Evolutionary conservation across 2,888 invertebrate genomes (phyloP), one percentile per base, ranked within the genome.

Genomic region (Napeogenes inachia): DNA sequence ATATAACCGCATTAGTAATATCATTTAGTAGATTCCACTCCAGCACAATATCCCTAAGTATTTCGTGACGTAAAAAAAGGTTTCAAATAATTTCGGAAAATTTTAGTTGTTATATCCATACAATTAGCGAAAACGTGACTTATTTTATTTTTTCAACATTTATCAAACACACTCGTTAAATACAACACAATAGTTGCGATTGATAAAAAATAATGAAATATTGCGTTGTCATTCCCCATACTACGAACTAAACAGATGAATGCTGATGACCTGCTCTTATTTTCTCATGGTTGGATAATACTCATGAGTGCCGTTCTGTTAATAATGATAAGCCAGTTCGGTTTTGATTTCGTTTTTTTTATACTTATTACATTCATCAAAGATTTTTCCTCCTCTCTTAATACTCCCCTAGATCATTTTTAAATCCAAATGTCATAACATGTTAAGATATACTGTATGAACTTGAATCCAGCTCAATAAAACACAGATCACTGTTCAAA

Each of bases 161-260:
- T 72, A 74, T 74, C 71, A 73, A 70, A 67, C 61, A 66, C 65
- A 65, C 68, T 70, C 68, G 73, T 71, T 72, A 70, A 71, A 69
- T 70, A 66, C 68, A 70, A 66, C 62, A 65, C 63, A 66, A 70
- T 70, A 64, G 65, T 64, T 59, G 59, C 62, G 65, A 69, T 65
- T 67, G 64, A 66, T 65, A n/a, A 68, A 71, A 71, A 76, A 73
- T 69, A 70, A 75, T 78, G 75, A 78, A 74, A 70, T 73, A 76
- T 77, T 65, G 72, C 63, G 62, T 74, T 74, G 77, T 76, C 77
- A 76, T 73, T 71, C 59, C 68, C 71, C 75, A 76, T 71, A 68
- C 58, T 62, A 57, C 50, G 50, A 30, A 59, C 64, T 65, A 62
- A 67, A 65, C 65, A 54, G 54, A 61, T 57, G 59, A 54, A 60